Base-by-base conservation (phyloP, 2,797 vertebrate species). In the Amblyopsis hoosieri region DNA sequence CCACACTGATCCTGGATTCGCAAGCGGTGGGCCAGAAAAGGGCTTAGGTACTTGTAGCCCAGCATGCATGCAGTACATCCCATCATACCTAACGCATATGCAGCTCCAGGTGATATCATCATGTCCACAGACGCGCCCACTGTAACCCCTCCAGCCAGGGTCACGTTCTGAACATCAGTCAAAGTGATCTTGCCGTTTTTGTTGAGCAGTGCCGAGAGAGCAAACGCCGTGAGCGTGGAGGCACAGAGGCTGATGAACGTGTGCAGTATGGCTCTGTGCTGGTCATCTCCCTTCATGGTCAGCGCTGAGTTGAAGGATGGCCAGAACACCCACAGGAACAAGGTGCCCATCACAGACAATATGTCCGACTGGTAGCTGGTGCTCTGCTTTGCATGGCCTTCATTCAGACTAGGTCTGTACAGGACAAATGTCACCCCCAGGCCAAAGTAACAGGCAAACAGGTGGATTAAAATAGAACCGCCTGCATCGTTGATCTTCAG, bases 301-400 rank as follows among this genome's bases (percentile, higher is more conserved):
- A 94, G 65, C 0, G 92, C 88, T 0, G 94, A 93, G 83, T 95
- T 94, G 8, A 96, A 96, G 5, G 94, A 94, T 11, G 94, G 94
- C 94, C 94, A 96, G 77, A 96, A 96, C 52, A 96, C 93, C 94
- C 95, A 96, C 11, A 96, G 94, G 71, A 94, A 93, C 75, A 95
- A 80, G 0, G 85, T 94, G 11, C 95, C 95, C 58, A 94, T 74
- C 14, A 94, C 67, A 9, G 95, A 91, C 19, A 93, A 66, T 48
- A 95, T 72, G 71, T 96, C 93, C 0, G 95, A 95, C 19, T 82
- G 80, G 66, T 91, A 87, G 58, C 91, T 92, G 5, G 92, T 91
- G 12, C 1, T 75, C 51, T 93, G 91, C 69, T 95, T 95, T 23
- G 89, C 73, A 31, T 95, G 91, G 31, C 74, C 81, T 0, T 80